These are phyloP conservation scores for Trachythela sp. DNA, from an alignment of 64 coral and sea anemone genomes.

Conservation along the genomic window DNA sequence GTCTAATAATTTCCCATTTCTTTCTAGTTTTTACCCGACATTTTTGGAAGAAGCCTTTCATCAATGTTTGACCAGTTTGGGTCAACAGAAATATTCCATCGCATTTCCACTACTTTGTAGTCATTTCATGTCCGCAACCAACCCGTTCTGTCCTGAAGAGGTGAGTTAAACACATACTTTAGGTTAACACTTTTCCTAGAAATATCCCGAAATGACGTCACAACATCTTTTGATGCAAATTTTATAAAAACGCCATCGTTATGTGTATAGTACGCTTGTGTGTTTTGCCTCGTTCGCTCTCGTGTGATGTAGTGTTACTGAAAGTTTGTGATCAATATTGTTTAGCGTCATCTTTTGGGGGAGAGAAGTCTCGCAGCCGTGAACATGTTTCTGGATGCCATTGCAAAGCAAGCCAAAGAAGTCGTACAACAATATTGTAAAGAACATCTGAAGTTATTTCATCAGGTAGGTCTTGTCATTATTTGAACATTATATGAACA, in stretches of 20 bases:
- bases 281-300: not conserved
- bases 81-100: constrained; percentile 58
- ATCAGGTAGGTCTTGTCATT: constrained; percentile 54
- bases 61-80: constrained; percentile 55
- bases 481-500: too few species aligned
- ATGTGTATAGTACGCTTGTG: not conserved
- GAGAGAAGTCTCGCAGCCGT: constrained; percentile 93
- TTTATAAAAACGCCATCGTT: too few species aligned
- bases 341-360: constrained; percentile 86
- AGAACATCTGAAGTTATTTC: constrained; percentile 78
- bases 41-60: constrained; percentile 87
- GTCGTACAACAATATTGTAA: constrained; percentile 68
- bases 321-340: not conserved
- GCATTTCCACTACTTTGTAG: constrained; percentile 81
- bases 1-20: too few species aligned
- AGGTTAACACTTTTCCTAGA: not conserved
- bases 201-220: not conserved
- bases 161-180: constrained; percentile 34
- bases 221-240: too few species aligned
- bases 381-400: constrained; percentile 87
- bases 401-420: constrained; percentile 86
- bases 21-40: constrained; percentile 83
- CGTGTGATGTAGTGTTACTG: not conserved
- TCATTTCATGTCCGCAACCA: constrained; percentile 89
- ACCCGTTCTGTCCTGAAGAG: constrained; percentile 90